A percentile compares a stretch with the other conserved stretches of the same genome.
Evolutionary conservation across 2,888 invertebrate species (phyloP).

Genomic region (Sinopyrophorus schimmeli): DNA sequence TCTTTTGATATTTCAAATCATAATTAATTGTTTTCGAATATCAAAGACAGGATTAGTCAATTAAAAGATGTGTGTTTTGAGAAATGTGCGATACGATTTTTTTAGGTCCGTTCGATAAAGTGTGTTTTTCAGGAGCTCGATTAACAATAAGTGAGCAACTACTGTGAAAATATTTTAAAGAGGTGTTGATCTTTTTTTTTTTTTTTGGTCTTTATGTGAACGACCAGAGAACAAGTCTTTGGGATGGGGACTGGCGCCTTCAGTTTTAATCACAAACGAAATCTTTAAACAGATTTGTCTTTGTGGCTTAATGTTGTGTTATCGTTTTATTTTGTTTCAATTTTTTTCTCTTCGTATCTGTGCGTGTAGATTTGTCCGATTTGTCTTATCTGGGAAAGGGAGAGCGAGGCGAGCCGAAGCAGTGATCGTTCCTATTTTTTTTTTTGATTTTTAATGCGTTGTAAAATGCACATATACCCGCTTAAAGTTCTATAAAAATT

Average conservation of each 20-base stretch:
- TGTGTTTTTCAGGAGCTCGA: conserved; percentile 19
- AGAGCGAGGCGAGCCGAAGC: too few relatives aligned
- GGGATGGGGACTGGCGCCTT: conserved; percentile 34
- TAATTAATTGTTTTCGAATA: conserved; percentile 23
- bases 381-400: too few relatives aligned
- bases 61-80: conserved; percentile 18
- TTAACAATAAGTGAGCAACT: conserved; percentile 15
- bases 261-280: conserved; percentile 30
- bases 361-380: too few relatives aligned
- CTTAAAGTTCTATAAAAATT: too few relatives aligned
- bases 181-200: conserved; percentile 11
- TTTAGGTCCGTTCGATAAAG: conserved; percentile 14
- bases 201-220: conserved; percentile 25
- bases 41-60: conserved; percentile 29
- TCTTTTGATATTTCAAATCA: conserved; percentile 14
- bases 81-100: conserved; percentile 11
- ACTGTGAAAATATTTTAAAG: conserved; percentile 15
- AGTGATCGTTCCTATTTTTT: too few relatives aligned
- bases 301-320: conserved; percentile 13
- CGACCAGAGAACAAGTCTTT: conserved; percentile 36
- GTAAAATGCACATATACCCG: too few relatives aligned
- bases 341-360: neutral
- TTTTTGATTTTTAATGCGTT: too few relatives aligned
- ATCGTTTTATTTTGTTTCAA: conserved; percentile 1
- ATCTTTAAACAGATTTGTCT: conserved; percentile 34